These are phyloP conservation scores for Hyphantria cunea DNA, from an alignment of 1,140 invertebrate genomes.

Conservation along the genomic window DNA sequence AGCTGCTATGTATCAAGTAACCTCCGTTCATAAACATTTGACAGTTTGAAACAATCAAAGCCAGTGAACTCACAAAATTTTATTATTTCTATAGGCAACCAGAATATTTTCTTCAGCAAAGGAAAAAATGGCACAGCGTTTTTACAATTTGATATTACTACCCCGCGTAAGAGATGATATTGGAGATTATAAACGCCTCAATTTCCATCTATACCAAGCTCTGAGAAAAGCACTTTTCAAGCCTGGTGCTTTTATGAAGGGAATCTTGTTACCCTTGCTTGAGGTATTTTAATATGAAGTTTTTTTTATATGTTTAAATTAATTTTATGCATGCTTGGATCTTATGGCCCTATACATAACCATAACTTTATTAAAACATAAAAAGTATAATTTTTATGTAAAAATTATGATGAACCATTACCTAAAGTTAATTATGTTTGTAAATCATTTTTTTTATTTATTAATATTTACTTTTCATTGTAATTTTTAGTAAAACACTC, in stretches of 20 bases:
- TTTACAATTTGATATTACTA: conserved; percentile 96
- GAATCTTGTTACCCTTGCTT: conserved; percentile 94
- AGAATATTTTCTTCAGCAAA: conserved; percentile 98
- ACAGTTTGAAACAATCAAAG: no score
- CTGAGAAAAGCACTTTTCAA: conserved; percentile 97
- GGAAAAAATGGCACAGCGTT: conserved; percentile 97
- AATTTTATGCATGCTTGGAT: not conserved
- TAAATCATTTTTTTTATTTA: no score
- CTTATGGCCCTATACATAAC: no score
- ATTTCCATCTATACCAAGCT: conserved; percentile 98
- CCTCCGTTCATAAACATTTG: no score
- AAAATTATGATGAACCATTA: no score
- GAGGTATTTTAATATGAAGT: conserved; percentile 79
- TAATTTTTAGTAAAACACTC: not conserved
- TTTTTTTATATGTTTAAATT: conserved; percentile 21
- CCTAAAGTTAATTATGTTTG: no score
- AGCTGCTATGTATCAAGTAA: conserved; percentile 95
- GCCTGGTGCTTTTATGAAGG: conserved; percentile 99
- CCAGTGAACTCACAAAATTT: not conserved
- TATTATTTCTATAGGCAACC: conserved; percentile 86
- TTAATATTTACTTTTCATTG: no score
- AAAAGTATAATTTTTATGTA: no score
- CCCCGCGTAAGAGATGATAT: conserved; percentile 98
- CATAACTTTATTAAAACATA: no score
- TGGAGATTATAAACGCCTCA: conserved; percentile 96